Evolutionary conservation across 2,113 vertebrate genomes (phyloP), one percentile per base, ranked within the genome.

Genomic region (Coregonus clupeaformis): DNA sequence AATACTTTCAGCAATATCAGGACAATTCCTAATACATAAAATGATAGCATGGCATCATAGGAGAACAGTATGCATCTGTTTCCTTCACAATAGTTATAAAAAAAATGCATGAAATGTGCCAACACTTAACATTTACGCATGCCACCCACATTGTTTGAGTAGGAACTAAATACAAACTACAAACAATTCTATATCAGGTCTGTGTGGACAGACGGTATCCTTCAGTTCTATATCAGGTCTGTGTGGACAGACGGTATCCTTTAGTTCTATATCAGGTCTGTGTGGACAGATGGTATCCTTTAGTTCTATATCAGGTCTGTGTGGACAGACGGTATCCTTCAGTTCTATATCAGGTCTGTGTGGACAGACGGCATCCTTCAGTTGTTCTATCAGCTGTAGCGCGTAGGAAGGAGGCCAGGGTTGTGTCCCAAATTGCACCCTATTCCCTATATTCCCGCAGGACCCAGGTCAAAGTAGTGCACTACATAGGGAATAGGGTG

Each of bases 361-460:
- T n/a, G n/a, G n/a, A n/a, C n/a, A n/a, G n/a, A n/a, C 6, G 6
- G 32, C 7, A 5, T 7, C 32, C 5, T 18, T 52, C 49, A 0
- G 16, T 18, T 14, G 5, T 77, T 5, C 62, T 32, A 72, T 77
- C 47, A 27, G 32, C 7, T 22, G 68, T 22, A 49, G 68, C 76
- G 75, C 1, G 6, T 30, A 74, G 72, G 77, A 45, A 77, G 74
- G 18, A 36, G 86, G 79, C 55, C 16, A 68, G 65, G 11, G 29
- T 49, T 13, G 42, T 27, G 16, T 14, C 36, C 9, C 36, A 42
- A 42, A 42, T 29, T 29, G 29, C 29, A 29, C 29, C 29, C 29
- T 29, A 29, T 29, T 29, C 29, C 29, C 3, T 29, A 29, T 29
- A 29, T 29, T 29, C 29, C 29, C 29, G 3, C 29, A 29, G 2